A percentile compares a stretch with the other conserved stretches of the same genome.
Evolutionary conservation across 1,140 invertebrate species (phyloP).

Genomic region (Rhyzopertha dominica): DNA sequence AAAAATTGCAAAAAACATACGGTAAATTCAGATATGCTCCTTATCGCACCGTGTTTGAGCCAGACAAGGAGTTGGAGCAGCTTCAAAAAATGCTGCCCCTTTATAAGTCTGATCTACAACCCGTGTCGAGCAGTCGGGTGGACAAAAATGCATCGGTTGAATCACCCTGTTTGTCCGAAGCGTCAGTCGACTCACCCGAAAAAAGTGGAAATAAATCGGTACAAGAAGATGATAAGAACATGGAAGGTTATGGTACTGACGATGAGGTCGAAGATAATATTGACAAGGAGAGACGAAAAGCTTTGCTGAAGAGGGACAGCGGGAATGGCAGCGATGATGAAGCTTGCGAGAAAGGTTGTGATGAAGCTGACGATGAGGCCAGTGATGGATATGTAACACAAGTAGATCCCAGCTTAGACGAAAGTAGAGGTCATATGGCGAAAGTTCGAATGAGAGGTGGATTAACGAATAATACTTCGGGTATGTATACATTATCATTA

Average conservation of each 20-base stretch:
- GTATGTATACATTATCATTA: too few species aligned
- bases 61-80: constrained; percentile 59
- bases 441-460: constrained; percentile 2
- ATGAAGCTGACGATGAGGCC: too few species aligned
- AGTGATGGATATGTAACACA: too few species aligned
- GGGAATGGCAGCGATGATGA: too few species aligned
- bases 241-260: constrained; percentile 31
- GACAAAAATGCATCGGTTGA: too few species aligned
- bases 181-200: constrained; percentile 3
- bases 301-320: background rate
- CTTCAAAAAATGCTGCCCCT: constrained; percentile 63
- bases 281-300: background rate
- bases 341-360: too few species aligned
- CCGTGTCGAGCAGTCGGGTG: too few species aligned
- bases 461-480: too few species aligned
- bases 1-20: constrained; percentile 66
- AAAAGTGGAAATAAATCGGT: constrained; percentile 17
- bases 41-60: constrained; percentile 65
- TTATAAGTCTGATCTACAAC: too few species aligned
- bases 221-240: constrained; percentile 16
- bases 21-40: constrained; percentile 74
- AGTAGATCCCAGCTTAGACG: too few species aligned
- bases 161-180: too few species aligned
- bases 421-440: too few species aligned
- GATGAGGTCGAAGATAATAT: constrained; percentile 21